phyloP scores from a whole-genome alignment of 1,140 invertebrate species.

The Drosophila lowei region DNA sequence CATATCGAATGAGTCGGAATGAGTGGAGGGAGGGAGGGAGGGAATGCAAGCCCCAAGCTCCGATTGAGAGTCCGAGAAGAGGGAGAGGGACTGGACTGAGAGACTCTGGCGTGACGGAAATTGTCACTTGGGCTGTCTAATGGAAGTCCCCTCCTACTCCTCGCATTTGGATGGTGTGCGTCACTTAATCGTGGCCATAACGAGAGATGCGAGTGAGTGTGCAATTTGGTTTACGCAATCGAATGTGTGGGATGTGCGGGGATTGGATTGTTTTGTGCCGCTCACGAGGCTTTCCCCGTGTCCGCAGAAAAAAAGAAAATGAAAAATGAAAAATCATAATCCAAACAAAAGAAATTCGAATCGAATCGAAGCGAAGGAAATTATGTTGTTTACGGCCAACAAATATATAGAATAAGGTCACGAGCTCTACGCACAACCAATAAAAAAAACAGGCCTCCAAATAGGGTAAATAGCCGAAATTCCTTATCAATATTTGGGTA shows the following conservation, averaged over 20 bases:
- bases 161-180: slow-evolving; percentile 8
- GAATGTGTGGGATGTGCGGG: slow-evolving; percentile 22
- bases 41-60: no score
- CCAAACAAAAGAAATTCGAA: slow-evolving; percentile 19
- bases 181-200: slow-evolving; percentile 30
- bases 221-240: slow-evolving; percentile 33
- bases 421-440: neutral
- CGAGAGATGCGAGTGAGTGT: slow-evolving; percentile 15
- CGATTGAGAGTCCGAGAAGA: neutral
- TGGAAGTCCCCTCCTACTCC: neutral
- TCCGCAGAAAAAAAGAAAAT: slow-evolving; percentile 13
- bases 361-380: slow-evolving; percentile 3
- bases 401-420: slow-evolving; percentile 26
- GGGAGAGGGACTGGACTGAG: neutral
- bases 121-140: slow-evolving; percentile 35
- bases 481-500: slow-evolving; percentile 51
- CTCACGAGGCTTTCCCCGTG: no score
- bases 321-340: slow-evolving; percentile 20
- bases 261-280: no score
- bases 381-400: slow-evolving; percentile 32
- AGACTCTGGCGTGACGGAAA: slow-evolving; percentile 36
- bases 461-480: slow-evolving; percentile 24
- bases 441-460: slow-evolving; percentile 6
- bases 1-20: slow-evolving; percentile 24
- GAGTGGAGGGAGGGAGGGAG: neutral